Conservation (phyloP, 2,113 vertebrate genomes). For the Sceloporus tristichus region DNA sequence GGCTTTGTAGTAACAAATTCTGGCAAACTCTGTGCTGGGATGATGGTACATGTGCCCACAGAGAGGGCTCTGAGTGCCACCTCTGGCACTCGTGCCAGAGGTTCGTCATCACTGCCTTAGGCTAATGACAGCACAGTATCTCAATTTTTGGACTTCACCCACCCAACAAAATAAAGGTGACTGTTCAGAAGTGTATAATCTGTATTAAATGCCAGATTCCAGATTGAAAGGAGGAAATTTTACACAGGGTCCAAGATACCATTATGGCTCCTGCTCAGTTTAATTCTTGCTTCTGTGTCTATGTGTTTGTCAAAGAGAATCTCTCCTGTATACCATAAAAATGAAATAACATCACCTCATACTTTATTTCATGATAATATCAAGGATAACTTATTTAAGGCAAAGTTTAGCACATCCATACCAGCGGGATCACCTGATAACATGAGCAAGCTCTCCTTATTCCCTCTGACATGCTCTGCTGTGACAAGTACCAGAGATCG, state of each 20-base stretch:
- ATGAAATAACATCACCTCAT: neutral
- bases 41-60: too few relatives aligned
- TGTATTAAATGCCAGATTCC: constrained; percentile 72
- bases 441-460: constrained; percentile 83
- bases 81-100: too few relatives aligned
- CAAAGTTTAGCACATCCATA: constrained; percentile 80
- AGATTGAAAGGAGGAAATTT: constrained; percentile 60
- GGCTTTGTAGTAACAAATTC: too few relatives aligned
- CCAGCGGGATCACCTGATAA: constrained; percentile 66
- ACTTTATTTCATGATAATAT: constrained; percentile 25
- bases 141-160: constrained; percentile 78
- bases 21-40: too few relatives aligned
- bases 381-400: constrained; percentile 71
- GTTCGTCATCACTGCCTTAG: too few relatives aligned
- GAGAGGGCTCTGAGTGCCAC: too few relatives aligned
- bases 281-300: constrained; percentile 14
- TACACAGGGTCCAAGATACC: constrained; percentile 47
- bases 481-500: constrained; percentile 57
- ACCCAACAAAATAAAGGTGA: constrained; percentile 80
- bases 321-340: neutral
- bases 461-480: constrained; percentile 77
- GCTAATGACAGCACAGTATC: constrained; percentile 63
- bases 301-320: constrained; percentile 3
- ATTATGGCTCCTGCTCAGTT: constrained; percentile 10
- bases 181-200: constrained; percentile 80